Evolutionary conservation across 1,140 invertebrate genomes (phyloP), one percentile per base, ranked within the genome.

Genomic region (Monomorium pharaonis): DNA sequence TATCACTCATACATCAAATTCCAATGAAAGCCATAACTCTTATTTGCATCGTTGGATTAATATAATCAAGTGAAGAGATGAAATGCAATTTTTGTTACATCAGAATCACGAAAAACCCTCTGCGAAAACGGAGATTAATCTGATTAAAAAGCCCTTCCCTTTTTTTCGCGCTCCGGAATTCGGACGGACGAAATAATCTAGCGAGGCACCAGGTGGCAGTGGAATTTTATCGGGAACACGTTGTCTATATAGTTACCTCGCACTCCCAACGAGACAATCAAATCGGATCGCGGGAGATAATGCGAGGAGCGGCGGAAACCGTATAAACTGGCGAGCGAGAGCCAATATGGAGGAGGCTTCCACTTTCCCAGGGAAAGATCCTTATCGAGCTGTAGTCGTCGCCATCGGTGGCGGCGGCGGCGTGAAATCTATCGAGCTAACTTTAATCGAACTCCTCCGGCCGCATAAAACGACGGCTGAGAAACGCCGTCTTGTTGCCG

Each of bases 391-490:
- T 54, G 49, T 37, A 87, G 65, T 78, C 74, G 72, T 78, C 60
- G 63, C 24, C 75, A 44, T 9, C n/a, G 21, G 33, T 44, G 62
- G 27, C 77, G 67, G 27, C 69, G 70, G 30, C 77, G 56, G 67
- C 18, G 86, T 63, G 76, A 69, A 76, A 89, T 89, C 83, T 89
- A 89, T 89, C 88, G 74, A 16, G 76, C 47, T 63, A 89, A 89
- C 69, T 89, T 81, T 88, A 89, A 88, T 88, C 84, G 88, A 89
- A 76, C 44, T n/a, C 3, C 51, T 6, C 44, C 5, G 3, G 54
- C 14, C 47, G 70, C 78, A 44, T 77, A 65, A 87, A 85, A 74
- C 54, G 69, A 47, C 5, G 6, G 51, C 3, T n/a, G 72, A n/a
- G 30, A 84, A 75, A 69, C 24, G 24, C 30, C 18, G 54, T 47